phyloP scores from a whole-genome alignment of 92 coral and sea anemone genomes.

The Montipora capitata region DNA sequence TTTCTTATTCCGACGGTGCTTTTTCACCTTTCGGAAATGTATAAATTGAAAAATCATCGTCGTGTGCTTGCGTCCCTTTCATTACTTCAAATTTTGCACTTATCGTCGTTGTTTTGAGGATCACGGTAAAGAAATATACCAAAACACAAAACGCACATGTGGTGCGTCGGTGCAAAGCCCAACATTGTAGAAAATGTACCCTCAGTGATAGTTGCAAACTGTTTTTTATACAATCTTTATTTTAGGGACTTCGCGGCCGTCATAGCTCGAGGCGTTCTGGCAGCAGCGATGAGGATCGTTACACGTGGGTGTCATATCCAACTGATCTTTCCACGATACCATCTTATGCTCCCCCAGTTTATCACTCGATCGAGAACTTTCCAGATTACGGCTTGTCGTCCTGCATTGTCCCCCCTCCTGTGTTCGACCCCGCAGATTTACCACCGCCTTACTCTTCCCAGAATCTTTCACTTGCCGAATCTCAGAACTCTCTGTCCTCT shows the following conservation, averaged over 20 bases:
- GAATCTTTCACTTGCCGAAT: conserved; percentile 88
- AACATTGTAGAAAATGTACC: no score
- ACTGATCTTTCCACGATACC: conserved; percentile 87
- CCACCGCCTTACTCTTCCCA: conserved; percentile 99
- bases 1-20: no score
- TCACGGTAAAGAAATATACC: no score
- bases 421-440: conserved; percentile 96
- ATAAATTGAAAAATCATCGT: no score
- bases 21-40: no score
- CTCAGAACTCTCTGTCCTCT: conserved; percentile 69
- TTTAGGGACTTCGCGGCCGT: conserved; percentile 74
- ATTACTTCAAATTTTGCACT: no score
- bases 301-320: conserved; percentile 90
- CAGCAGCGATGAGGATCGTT: conserved; percentile 79
- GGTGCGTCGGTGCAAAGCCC: no score
- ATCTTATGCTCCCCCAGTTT: conserved; percentile 96
- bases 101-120: no score
- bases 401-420: conserved; percentile 95
- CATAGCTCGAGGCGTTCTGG: conserved; percentile 79
- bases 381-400: conserved; percentile 86
- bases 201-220: no score
- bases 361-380: conserved; percentile 86
- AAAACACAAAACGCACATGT: no score
- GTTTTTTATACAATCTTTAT: background rate
- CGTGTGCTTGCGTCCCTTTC: no score